Conservation (phyloP, 1,140 invertebrate species). For the Zaprionus camerounensis region DNA sequence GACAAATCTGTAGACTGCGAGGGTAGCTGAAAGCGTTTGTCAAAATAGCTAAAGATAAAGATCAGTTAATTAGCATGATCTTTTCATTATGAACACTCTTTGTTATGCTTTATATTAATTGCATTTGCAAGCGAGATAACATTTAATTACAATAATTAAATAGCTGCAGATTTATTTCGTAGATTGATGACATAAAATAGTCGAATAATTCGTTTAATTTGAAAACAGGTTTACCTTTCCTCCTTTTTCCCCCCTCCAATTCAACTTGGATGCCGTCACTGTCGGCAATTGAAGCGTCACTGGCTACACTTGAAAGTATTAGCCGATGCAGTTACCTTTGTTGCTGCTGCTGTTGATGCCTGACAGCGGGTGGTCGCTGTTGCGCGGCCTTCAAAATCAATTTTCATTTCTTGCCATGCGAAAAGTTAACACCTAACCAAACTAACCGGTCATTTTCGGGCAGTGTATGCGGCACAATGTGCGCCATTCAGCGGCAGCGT, state of each 20-base stretch:
- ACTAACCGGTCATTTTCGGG: constrained; percentile 22
- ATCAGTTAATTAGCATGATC: background rate
- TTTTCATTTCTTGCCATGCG: constrained; percentile 63
- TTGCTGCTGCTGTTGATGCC: constrained; percentile 4
- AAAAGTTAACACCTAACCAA: constrained; percentile 58
- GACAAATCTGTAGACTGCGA: background rate
- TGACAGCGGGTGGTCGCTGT: constrained; percentile 22
- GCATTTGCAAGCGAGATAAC: background rate
- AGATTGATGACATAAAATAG: background rate
- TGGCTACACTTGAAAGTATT: constrained; percentile 7
- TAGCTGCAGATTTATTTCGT: background rate
- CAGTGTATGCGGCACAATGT: constrained; percentile 39
- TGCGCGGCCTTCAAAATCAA: constrained; percentile 52
- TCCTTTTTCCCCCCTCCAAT: background rate
- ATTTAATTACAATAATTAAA: background rate
- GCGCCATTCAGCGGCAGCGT: background rate
- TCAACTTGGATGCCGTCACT: constrained; percentile 6
- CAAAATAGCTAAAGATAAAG: background rate
- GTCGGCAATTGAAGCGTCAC: background rate
- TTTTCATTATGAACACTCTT: background rate
- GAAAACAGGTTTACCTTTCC: background rate
- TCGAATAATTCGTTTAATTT: constrained; percentile 3
- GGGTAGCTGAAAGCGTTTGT: background rate
- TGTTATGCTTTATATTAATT: background rate
- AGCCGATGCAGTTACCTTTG: background rate